phyloP scores from a whole-genome alignment of 2,113 vertebrate species.

The Rostratula benghalensis region DNA sequence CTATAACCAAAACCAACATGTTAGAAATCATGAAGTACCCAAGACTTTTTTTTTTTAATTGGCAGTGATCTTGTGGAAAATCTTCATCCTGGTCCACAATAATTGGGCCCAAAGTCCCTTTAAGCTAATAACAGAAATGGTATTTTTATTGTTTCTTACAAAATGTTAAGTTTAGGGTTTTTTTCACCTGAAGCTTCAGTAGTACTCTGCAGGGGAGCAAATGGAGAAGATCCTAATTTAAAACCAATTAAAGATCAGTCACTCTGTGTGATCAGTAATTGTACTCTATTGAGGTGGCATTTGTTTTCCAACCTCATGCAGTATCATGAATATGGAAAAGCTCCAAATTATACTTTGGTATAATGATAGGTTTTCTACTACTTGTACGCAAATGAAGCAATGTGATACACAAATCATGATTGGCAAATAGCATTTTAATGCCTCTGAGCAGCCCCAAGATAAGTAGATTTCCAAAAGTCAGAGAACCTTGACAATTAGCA shows the following conservation, averaged over 20 bases:
- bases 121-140: background rate
- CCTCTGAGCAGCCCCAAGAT: background rate
- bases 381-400: background rate
- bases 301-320: background rate
- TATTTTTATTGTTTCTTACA: background rate
- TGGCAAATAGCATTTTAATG: background rate
- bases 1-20: background rate
- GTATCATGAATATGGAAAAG: background rate
- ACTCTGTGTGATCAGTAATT: background rate
- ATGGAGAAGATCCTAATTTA: background rate
- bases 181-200: background rate
- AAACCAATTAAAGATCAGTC: constrained; percentile 24
- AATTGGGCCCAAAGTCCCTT: background rate
- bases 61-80: background rate
- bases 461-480: background rate
- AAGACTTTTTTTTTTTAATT: background rate
- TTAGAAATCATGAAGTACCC: background rate
- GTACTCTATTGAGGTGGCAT: background rate
- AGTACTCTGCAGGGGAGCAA: background rate
- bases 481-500: background rate
- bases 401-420: background rate
- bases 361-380: background rate
- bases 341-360: background rate
- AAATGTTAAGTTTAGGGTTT: background rate
- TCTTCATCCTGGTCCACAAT: background rate